Evolutionary conservation across 2,113 vertebrate genomes (phyloP).

Genomic region (Colinus virginianus): DNA sequence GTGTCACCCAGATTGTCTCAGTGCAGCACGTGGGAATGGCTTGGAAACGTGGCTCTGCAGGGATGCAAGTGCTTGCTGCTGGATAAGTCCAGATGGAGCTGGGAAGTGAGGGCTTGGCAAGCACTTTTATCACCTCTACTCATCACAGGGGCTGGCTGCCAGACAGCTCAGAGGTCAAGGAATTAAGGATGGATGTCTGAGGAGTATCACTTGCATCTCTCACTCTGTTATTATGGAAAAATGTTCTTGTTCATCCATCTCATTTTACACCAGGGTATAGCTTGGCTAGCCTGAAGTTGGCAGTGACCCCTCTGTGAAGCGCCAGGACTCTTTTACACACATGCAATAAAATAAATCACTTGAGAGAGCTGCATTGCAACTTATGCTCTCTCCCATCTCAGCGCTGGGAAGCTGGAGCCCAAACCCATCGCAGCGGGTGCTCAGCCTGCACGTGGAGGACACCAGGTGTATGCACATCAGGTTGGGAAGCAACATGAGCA

Average conservation of each 20-base stretch:
- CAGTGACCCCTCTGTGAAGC: not conserved
- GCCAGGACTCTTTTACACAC: conserved; percentile 17
- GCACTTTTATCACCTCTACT: not conserved
- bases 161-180: conserved; percentile 29
- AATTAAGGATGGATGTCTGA: not conserved
- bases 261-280: conserved; percentile 34
- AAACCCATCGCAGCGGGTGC: not conserved
- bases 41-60: not conserved
- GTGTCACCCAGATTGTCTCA: fast-evolving
- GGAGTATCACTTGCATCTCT: not conserved
- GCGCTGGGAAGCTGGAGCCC: not conserved
- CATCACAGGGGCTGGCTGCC: not conserved
- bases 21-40: not conserved
- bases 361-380: not conserved
- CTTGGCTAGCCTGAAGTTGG: conserved; percentile 19
- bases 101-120: conserved; percentile 28
- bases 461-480: too few relatives aligned
- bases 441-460: not conserved
- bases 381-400: not conserved
- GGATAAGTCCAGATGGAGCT: not conserved
- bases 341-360: conserved; percentile 28
- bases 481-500: not conserved
- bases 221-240: not conserved
- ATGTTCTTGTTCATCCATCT: not conserved
- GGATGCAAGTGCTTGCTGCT: not conserved